Evolutionary conservation across 30 jellyfish, hydroid and myxozoan species (phyloP), one percentile per base, ranked within the genome.

Genomic region (Phacellophora camtschatica): DNA sequence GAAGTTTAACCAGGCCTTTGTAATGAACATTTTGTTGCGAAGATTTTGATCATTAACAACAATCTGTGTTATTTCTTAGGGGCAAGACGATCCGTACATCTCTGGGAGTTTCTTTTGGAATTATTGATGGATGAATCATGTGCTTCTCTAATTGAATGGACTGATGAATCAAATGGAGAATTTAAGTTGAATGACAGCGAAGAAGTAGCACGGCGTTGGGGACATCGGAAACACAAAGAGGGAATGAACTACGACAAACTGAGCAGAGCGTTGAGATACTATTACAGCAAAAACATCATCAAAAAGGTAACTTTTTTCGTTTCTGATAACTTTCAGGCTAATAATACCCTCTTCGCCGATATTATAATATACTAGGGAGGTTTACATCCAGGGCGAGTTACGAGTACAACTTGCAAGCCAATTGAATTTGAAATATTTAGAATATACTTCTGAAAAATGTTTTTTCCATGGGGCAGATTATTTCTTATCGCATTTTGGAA

Each of bases 141-240:
- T 35, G 16, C 70, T 3, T 25, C 96, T 33, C 36, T 92, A 62
- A 92, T 92, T 5, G 96, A 92, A 45, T 92, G 98, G 98, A 92
- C 98, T n/a, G 98, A 92, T 48, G 98, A 92, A 72, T 39, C 88
- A 0, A 92, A 73, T 65, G 98, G 98, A 2, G 98, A 92, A 57
- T 92, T 92, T 78, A 86, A 86, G 59, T 54, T 92, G 67, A 92
- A 85, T 29, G 93, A 83, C 76, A 92, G 98, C 81, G 98, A 92
- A 69, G 98, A 86, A 43, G 98, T 92, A 0, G 98, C 98, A 19
- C 75, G 87, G 43, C 74, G 95, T 74, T 92, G 98, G 98, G 98
- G 98, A 7, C 96, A 78, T 27, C 95, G 98, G 2, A 92, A 92
- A 50, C 96, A 92, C 72, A 92, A 92, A 45, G 98, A 92, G 10